Percentiles rank a stretch among this genome's conserved stretches.
Conservation (phyloP, 2,113 vertebrate genomes). For the Maccullochella peelii region DNA sequence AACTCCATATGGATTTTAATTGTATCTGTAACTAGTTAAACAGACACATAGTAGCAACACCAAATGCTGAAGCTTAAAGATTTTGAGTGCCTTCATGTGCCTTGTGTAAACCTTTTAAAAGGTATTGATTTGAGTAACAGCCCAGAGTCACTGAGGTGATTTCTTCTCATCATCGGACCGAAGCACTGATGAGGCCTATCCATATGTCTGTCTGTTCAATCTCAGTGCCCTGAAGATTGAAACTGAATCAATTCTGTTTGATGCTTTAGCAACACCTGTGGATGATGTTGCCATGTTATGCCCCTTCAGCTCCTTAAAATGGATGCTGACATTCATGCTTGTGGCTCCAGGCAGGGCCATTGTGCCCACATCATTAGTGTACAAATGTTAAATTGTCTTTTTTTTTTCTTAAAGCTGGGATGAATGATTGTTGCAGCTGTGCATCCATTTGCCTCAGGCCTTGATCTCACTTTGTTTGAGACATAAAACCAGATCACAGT, state of each 20-base stretch:
- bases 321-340: slow-evolving; percentile 30
- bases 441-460: slow-evolving; percentile 17
- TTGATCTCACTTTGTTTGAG: slow-evolving; percentile 33
- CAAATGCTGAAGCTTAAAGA: slow-evolving; percentile 29
- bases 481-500: slow-evolving; percentile 34
- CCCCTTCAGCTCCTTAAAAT: slow-evolving; percentile 33
- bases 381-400: slow-evolving; percentile 50
- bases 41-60: slow-evolving; percentile 5
- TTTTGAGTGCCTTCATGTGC: slow-evolving; percentile 24
- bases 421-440: slow-evolving; percentile 36
- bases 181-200: slow-evolving; percentile 42
- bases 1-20: slow-evolving; percentile 20
- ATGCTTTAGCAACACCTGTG: slow-evolving; percentile 48
- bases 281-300: slow-evolving; percentile 13
- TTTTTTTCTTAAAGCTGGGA: slow-evolving; percentile 8
- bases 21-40: slow-evolving; percentile 16
- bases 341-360: slow-evolving; percentile 44
- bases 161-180: slow-evolving; percentile 48
- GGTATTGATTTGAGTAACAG: slow-evolving; percentile 57
- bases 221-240: slow-evolving; percentile 29
- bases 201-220: slow-evolving; percentile 36
- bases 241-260: slow-evolving; percentile 41
- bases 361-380: slow-evolving; percentile 27
- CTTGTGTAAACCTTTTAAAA: slow-evolving; percentile 61
- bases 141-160: slow-evolving; percentile 44